phyloP scores from a whole-genome alignment of 2,888 invertebrate genomes.

The Acrocyrtus sp. region DNA sequence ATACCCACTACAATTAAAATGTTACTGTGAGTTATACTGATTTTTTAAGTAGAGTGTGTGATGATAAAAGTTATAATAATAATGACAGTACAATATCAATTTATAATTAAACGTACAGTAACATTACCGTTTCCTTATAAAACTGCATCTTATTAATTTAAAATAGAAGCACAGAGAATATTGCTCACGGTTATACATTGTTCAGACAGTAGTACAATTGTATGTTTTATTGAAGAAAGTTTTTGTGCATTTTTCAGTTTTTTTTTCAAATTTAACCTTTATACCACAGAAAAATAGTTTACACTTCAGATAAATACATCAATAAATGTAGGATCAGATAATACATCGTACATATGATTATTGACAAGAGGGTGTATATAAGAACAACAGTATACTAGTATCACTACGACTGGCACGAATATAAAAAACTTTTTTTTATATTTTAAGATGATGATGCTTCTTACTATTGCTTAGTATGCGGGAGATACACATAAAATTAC shows the following conservation, averaged over 20 bases:
- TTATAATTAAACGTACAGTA: slow-evolving; percentile 12
- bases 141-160: slow-evolving; percentile 22
- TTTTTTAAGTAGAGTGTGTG: too few species aligned
- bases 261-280: slow-evolving; percentile 15
- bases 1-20: neutral
- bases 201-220: slow-evolving; percentile 53
- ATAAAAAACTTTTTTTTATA: too few species aligned
- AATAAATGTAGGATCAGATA: neutral
- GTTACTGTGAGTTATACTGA: too few species aligned
- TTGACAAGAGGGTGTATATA: too few species aligned
- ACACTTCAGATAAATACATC: slow-evolving; percentile 39
- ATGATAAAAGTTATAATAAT: neutral
- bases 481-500: too few species aligned
- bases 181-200: slow-evolving; percentile 60
- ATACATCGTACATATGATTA: too few species aligned
- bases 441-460: neutral
- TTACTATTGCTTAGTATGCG: too few species aligned
- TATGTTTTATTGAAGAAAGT: slow-evolving; percentile 13
- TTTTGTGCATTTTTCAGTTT: slow-evolving; percentile 40
- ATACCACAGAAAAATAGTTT: slow-evolving; percentile 46
- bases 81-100: neutral
- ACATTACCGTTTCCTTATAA: neutral
- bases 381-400: too few species aligned
- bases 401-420: slow-evolving; percentile 25
- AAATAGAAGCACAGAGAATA: slow-evolving; percentile 61